Evolutionary conservation across 2,888 invertebrate species (phyloP).

Genomic region (Agrotis clavis): DNA sequence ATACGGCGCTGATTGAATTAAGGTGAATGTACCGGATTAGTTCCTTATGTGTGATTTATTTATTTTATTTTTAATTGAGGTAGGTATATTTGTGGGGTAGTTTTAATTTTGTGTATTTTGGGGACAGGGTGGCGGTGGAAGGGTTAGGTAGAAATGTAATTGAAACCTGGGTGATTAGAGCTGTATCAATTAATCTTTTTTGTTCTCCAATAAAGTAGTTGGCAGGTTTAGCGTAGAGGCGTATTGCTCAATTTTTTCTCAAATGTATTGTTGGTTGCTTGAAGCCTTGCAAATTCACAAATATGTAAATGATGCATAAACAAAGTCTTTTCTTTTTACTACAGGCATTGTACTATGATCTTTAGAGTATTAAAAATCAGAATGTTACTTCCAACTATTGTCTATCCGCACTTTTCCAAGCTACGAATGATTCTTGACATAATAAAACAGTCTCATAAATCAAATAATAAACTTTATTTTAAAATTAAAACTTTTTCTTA

Average conservation of each 20-base stretch:
- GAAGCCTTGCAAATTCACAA: neutral
- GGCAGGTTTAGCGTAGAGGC: neutral
- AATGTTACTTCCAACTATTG: no score
- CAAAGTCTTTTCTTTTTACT: no score
- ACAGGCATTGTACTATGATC: no score
- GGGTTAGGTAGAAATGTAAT: conserved; percentile 19
- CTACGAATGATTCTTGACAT: neutral
- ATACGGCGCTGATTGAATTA: conserved; percentile 88
- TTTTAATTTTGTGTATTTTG: conserved; percentile 64
- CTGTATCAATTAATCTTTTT: neutral
- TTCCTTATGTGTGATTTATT: conserved; percentile 58
- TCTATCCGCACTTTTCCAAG: neutral
- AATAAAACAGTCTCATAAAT: conserved; percentile 9
- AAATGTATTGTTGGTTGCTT: neutral
- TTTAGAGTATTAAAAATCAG: no score
- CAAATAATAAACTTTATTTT: conserved; percentile 17
- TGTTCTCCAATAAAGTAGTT: neutral
- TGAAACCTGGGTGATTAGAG: neutral
- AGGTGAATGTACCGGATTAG: conserved; percentile 80
- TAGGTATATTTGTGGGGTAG: conserved; percentile 69
- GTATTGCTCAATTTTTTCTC: neutral
- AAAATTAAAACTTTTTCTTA: conserved; percentile 11
- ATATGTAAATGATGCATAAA: neutral
- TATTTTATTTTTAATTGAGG: conserved; percentile 52
- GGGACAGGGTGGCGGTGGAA: neutral